A percentile compares a stretch with the other conserved stretches of the same genome.
These are phyloP conservation scores for Daktulosphaira vitifoliae DNA, from an alignment of 1,140 invertebrate genomes.

Conservation along the genomic window DNA sequence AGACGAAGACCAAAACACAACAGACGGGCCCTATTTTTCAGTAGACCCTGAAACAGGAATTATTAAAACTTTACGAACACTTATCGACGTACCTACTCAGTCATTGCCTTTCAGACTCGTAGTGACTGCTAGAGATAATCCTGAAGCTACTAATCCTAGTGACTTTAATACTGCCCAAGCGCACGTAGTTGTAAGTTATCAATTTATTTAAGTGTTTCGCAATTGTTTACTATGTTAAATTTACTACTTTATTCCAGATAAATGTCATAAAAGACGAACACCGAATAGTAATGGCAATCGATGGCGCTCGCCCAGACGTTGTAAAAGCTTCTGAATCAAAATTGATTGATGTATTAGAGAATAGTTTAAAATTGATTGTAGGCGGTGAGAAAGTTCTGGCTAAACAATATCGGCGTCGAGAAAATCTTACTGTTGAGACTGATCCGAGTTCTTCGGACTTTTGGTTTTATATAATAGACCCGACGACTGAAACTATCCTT, in stretches of 20 bases:
- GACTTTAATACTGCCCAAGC: constrained; percentile 53
- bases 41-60: constrained; percentile 65
- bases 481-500: constrained; percentile 63
- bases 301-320: constrained; percentile 60
- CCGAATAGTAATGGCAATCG: constrained; percentile 67
- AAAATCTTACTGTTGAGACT: constrained; percentile 61
- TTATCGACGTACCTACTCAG: constrained; percentile 55
- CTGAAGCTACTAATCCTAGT: constrained; percentile 44
- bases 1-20: constrained; percentile 48
- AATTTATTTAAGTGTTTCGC: background rate
- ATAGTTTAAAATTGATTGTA: constrained; percentile 61
- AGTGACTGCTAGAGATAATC: constrained; percentile 67
- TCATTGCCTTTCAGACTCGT: constrained; percentile 63
- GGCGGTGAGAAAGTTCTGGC: constrained; percentile 68
- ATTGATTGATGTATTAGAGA: constrained; percentile 60
- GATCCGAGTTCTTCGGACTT: constrained; percentile 70
- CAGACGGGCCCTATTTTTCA: constrained; percentile 55
- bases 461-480: constrained; percentile 79
- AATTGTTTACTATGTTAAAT: background rate
- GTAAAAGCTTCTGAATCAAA: constrained; percentile 56
- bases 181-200: constrained; percentile 52
- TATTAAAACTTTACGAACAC: constrained; percentile 59
- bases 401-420: constrained; percentile 52
- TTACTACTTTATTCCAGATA: constrained; percentile 40
- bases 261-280: constrained; percentile 61